Percentiles rank a stretch among this genome's conserved stretches.
Conservation (phyloP, 2,888 invertebrate species). For the Strigamia crassipes region DNA sequence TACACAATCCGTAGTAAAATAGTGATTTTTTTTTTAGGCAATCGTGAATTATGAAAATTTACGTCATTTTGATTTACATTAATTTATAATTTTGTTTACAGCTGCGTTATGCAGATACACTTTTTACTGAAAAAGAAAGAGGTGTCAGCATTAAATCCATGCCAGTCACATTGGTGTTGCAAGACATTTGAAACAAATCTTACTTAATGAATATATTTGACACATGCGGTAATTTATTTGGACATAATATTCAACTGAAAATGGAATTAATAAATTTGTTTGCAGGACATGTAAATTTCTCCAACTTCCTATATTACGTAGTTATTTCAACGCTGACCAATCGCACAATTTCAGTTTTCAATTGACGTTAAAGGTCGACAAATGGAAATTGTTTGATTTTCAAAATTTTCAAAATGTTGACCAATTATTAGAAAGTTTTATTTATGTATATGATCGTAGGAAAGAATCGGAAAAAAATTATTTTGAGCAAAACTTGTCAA, state of each 20-base stretch:
- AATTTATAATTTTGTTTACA: constrained; percentile 49
- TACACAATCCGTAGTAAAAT: too few species aligned
- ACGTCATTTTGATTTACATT: neutral
- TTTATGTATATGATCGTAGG: too few species aligned
- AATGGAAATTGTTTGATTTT: too few species aligned
- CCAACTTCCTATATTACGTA: too few species aligned
- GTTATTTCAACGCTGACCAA: too few species aligned
- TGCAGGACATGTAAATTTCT: constrained; percentile 95
- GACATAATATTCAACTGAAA: neutral
- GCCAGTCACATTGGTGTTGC: constrained; percentile 90
- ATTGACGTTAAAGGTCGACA: too few species aligned
- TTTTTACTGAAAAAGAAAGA: constrained; percentile 95
- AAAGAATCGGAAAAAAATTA: too few species aligned
- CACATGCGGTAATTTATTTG: constrained; percentile 68
- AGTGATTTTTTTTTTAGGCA: too few species aligned
- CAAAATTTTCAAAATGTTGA: too few species aligned
- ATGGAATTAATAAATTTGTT: constrained; percentile 46
- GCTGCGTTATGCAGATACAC: constrained; percentile 89
- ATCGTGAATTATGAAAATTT: constrained; percentile 53
- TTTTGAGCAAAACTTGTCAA: too few species aligned
- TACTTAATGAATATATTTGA: constrained; percentile 96
- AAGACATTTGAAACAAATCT: constrained; percentile 94
- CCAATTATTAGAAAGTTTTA: too few species aligned
- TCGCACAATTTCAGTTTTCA: too few species aligned
- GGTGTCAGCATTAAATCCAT: constrained; percentile 97